These are phyloP conservation scores for Felis chaus DNA, from an alignment of 2,113 vertebrate genomes.

Conservation along the genomic window DNA sequence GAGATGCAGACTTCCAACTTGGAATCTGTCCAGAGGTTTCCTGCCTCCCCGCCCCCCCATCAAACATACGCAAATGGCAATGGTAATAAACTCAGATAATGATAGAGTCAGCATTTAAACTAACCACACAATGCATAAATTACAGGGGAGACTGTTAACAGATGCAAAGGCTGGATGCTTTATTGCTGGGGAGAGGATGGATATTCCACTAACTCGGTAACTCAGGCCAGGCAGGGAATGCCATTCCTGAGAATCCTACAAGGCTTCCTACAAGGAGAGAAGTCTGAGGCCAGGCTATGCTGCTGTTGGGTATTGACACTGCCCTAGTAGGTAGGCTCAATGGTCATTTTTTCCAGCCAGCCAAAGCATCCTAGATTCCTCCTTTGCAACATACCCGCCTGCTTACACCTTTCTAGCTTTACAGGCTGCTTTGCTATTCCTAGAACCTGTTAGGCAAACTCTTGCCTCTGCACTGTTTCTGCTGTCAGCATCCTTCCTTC, in stretches of 20 bases:
- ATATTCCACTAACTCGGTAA: constrained; percentile 11
- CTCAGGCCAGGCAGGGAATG: background rate
- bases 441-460: background rate
- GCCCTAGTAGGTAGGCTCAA: background rate
- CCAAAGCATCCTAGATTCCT: background rate
- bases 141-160: constrained; percentile 64
- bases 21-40: constrained; percentile 62
- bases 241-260: background rate
- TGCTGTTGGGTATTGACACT: background rate
- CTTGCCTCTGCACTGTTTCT: background rate
- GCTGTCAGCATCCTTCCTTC: background rate
- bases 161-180: constrained; percentile 61
- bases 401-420: background rate
- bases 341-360: background rate
- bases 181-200: constrained; percentile 16
- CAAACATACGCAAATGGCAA: constrained; percentile 67
- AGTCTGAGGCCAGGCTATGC: background rate
- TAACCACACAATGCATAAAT: constrained; percentile 67
- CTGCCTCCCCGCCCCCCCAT: background rate
- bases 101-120: constrained; percentile 74
- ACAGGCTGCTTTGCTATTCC: background rate
- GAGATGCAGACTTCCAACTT: constrained; percentile 36
- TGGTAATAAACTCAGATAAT: constrained; percentile 73
- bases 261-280: background rate
- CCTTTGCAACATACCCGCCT: background rate